These are phyloP conservation scores for Drosophila rufa DNA, from an alignment of 1,140 invertebrate species.

Conservation along the genomic window DNA sequence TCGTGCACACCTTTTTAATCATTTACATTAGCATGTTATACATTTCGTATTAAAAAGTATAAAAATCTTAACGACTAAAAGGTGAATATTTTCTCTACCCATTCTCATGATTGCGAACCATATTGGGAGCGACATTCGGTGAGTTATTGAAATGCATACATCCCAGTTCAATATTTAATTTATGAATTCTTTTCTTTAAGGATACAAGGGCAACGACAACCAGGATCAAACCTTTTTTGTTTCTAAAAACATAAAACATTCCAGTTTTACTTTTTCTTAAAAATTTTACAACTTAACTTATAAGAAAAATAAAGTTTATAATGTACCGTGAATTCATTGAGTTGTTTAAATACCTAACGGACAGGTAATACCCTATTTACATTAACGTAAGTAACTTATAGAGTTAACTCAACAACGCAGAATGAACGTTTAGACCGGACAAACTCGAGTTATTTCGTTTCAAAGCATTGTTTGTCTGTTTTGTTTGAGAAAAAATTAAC, in stretches of 20 bases:
- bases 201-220: background rate
- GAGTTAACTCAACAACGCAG: too few relatives aligned
- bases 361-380: too few relatives aligned
- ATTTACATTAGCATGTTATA: conserved; percentile 27
- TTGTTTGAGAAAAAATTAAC: too few relatives aligned
- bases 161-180: background rate
- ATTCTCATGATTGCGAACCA: background rate
- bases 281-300: background rate
- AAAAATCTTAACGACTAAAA: conserved; percentile 1
- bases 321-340: background rate
- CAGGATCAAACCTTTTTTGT: background rate
- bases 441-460: too few relatives aligned
- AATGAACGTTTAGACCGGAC: too few relatives aligned
- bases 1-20: conserved; percentile 17
- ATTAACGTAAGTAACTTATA: too few relatives aligned
- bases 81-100: background rate
- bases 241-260: background rate
- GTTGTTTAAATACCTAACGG: background rate
- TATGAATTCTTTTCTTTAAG: background rate
- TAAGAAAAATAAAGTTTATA: conserved; percentile 13
- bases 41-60: background rate
- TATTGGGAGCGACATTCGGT: conserved; percentile 2
- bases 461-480: too few relatives aligned
- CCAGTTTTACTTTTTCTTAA: background rate
- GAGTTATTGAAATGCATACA: background rate